Evolutionary conservation across 2,888 invertebrate species (phyloP), one percentile per base, ranked within the genome.

Genomic region (Drosophila helvetica): DNA sequence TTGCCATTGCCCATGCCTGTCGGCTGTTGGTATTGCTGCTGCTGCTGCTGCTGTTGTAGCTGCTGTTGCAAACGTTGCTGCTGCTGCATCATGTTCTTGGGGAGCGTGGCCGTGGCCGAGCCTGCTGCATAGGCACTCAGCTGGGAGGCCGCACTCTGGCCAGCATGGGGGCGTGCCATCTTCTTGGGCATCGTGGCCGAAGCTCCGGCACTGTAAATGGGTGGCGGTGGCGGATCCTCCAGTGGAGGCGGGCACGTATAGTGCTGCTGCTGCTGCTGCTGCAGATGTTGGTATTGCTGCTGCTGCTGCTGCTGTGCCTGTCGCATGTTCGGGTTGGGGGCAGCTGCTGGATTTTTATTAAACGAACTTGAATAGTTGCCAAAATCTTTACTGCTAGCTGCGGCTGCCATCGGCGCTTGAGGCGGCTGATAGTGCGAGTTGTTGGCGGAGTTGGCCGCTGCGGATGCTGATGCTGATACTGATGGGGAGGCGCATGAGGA

Each of bases 181-280:
- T 81, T 88, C 61, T 90, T 90, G 45, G 90, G 91, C 91, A 90
- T 89, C 30, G 90, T 90, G 52, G 90, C 91, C 57, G 90, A 89
- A 18, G 88, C 63, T 9, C 65, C 65, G 27, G 76, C 70, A 45
- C 66, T 54, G 56, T 78, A 87, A 68, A 87, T 89, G 46, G 92
- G 91, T 69, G 91, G 91, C 70, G 92, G 92, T 58, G 92, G 91
- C 12, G 91, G 91, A 84, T 91, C 89, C 84, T 91, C 91, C 80
- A 91, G 88, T 58, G 91, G 91, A 60, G 91, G 91, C 58, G 91
- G 92, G 68, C 90, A 91, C 25, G 90, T 91, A 72, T 90, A 91
- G 64, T 91, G 90, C 58, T 79, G 88, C 50, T 79, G 82, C 3
- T 91, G 90, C 58, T 79, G 88, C 50, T 79, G 82, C 3, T 76